Evolutionary conservation across 2,113 vertebrate species (phyloP), one percentile per base, ranked within the genome.

Genomic region (Ailurus styani): DNA sequence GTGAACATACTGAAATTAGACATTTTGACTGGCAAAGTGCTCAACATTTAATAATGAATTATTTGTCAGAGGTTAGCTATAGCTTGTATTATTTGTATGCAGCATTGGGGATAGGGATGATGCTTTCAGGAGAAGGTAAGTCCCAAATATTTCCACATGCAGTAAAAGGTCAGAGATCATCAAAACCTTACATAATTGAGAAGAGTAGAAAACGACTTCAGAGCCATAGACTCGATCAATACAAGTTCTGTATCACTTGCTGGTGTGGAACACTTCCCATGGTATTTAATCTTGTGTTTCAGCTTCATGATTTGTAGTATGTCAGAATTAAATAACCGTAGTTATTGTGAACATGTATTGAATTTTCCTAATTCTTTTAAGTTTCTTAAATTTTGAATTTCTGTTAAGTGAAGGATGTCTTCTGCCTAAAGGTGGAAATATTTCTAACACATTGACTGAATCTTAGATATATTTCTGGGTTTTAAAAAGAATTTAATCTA

Each of bases 401-500:
- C 87, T 89, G 0, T 87, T 72, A 89, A 45, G 23, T 62, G 42
- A 91, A 92, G 25, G 10, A 68, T 91, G 23, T 21, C 42, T 66
- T 90, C 57, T 90, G 29, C 25, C 27, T 93, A 78, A 83, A 40
- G 34, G 18, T 95, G 17, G 47, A 82, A 86, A 54, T 94, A 82
- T n/a, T 62, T 95, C 12, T 5, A 87, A n/a, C 66, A 64, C 14
- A 78, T 55, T 91, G n/a, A 25, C 55, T 85, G 47, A 72, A 87
- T 93, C 55, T 87, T 90, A 60, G 50, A 31, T 87, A 37, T 57
- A 88, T 85, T 84, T 31, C 17, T 90, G 57, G 34, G 45, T 11
- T 91, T 95, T 90, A 90, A 75, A 57, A 34, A 83, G 47, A 70
- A 75, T 54, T 95, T 88, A 73, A 37, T 93, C 34, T 96, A 87